Evolutionary conservation across 2,797 vertebrate species (phyloP).

Genomic region (Aldrovandia affinis): DNA sequence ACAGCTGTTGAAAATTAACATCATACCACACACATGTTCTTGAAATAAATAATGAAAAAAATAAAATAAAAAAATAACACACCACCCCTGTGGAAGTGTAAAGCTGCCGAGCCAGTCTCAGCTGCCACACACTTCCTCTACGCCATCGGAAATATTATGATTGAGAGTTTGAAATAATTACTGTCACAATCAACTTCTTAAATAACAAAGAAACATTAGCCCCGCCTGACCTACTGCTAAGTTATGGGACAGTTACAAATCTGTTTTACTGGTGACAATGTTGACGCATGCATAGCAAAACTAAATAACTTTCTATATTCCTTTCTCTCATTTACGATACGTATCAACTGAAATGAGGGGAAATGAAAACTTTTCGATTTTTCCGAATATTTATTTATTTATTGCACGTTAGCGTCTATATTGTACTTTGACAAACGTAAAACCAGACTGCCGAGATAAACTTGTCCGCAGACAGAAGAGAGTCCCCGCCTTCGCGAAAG

Average conservation of each 20-base stretch:
- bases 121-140: conserved; percentile 17
- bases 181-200: conserved; percentile 13
- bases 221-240: background rate
- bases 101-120: conserved; percentile 14
- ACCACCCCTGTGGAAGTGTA: background rate
- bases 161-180: conserved; percentile 21
- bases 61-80: background rate
- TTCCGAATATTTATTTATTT: background rate
- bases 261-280: background rate
- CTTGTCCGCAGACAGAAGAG: background rate
- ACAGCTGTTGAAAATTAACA: conserved; percentile 69
- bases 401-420: background rate
- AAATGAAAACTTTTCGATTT: background rate
- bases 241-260: background rate
- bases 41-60: conserved; percentile 27
- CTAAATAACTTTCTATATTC: background rate
- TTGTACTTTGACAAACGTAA: background rate
- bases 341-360: background rate
- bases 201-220: conserved; percentile 7
- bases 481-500: background rate
- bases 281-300: no score
- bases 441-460: background rate
- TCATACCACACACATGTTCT: conserved; percentile 63
- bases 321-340: background rate
- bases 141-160: conserved; percentile 7